Base-by-base conservation (phyloP, 2,113 vertebrate genomes). In the Herpetotheres cachinnans region DNA sequence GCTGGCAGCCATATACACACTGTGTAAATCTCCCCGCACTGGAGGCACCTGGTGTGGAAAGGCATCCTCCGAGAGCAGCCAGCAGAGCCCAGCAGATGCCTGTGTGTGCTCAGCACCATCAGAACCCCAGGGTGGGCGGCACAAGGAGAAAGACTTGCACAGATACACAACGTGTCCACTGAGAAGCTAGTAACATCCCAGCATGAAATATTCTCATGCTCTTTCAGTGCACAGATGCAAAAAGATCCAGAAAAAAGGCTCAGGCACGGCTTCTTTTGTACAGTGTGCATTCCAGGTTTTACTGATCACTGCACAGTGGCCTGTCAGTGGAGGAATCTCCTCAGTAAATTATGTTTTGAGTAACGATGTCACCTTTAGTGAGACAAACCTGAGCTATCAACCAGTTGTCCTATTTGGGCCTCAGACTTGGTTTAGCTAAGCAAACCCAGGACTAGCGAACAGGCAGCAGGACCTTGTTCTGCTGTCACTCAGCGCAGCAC, bases 81-180 rank as follows among this genome's bases (percentile, higher is more conserved):
- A 25, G 54, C 29, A 66, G 36, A 46, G 72, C 66, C 54, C 40
- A 15, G 85, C 38, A 38, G 67, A 30, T 7, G 13, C 44, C 36
- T 34, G 25, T 4, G 36, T 0, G 0, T 47, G 32, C 71, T 47
- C 49, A 21, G 59, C 17, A 5, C 42, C 42, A 22, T 16, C 61
- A 46, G 62, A 32, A 6, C 46, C 24, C 0, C 0, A 42, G 34
- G 47, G 44, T 6, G 9, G 36, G 49, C 0, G 0, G n/a, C 9
- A 2, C 1, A 3, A 29, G 29, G 26, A 89, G 46, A 7, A 76
- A 21, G 42, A 27, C 67, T 44, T 4, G 8, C 38, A 18, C 25
- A 27, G 55, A 11, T 10, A 9, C 44, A 44, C 3, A 7, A 13
- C 1, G 0, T 10, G 34, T 16, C 66, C 2, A 1, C 2, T 2